Evolutionary conservation across 2,113 vertebrate species (phyloP), one percentile per base, ranked within the genome.

Genomic region (Bagarius yarrelli): DNA sequence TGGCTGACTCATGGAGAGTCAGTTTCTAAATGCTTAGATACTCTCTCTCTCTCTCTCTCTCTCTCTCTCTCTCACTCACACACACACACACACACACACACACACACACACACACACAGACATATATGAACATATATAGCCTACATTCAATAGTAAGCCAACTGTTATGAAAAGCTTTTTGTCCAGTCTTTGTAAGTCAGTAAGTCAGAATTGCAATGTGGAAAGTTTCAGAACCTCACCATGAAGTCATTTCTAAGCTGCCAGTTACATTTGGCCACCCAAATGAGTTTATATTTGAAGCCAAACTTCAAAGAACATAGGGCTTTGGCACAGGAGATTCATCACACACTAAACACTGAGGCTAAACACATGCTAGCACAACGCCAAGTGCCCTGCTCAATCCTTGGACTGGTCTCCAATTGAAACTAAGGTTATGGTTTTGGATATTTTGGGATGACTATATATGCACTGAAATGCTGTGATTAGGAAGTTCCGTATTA

Each of bases 1-100:
- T 55, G 57, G 3, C 64, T 82, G 72, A 80, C 70, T 76, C 66
- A 73, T 69, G 80, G 55, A 13, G 73, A 78, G 72, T 44, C 59
- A 61, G 27, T 78, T 67, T 70, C 36, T 78, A 59, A 60, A 32
- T n/a, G 66, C 30, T 75, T 52, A 76, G 78, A 27, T 83, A 72
- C 71, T n/a, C 2, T n/a, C 69, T 30, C 15, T 13, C 16, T 52
- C 47, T 53, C 44, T 19, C 25, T 70, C 67, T n/a, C 34, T n/a
- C 64, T 67, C 64, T 47, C 36, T 13, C 9, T 44, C 23, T 69
- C 23, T 67, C 63, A 36, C 15, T 47, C 44, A 8, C 36, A 40
- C 36, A 40, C 36, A 40, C 83, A 78, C 56, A 12, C 44, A 27
- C 25, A 44, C 60, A 32, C 36, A 56, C 23, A 47, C 61, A 72